A percentile compares a stretch with the other conserved stretches of the same genome.
Evolutionary conservation across 2,797 vertebrate genomes (phyloP).

Genomic region (Streptopelia turtur): DNA sequence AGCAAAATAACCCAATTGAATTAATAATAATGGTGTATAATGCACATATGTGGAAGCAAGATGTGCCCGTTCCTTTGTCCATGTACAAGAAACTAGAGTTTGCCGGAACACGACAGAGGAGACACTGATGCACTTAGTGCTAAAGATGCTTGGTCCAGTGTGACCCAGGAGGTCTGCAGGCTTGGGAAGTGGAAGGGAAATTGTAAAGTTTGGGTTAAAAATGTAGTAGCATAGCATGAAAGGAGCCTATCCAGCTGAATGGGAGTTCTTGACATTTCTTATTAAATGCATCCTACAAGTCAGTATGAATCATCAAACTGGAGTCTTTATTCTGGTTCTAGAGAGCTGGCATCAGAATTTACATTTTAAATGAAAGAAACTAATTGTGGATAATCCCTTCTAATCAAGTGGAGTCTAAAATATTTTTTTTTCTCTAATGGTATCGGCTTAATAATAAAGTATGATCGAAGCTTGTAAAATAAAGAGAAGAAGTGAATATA

Average conservation of each 20-base stretch:
- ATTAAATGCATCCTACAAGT: not conserved
- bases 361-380: slow-evolving; percentile 41
- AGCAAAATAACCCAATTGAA: not conserved
- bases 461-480: slow-evolving; percentile 11
- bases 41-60: not conserved
- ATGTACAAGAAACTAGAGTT: fast-evolving
- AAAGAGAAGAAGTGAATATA: slow-evolving; percentile 32
- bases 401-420: slow-evolving; percentile 22
- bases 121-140: not conserved
- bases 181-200: not conserved
- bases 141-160: not conserved
- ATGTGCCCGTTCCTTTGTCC: not conserved
- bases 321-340: slow-evolving; percentile 3
- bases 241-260: not conserved
- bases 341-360: slow-evolving; percentile 53
- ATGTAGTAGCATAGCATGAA: not conserved
- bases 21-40: not conserved
- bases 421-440: slow-evolving; percentile 1
- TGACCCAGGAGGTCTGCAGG: not conserved
- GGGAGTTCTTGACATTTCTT: not conserved
- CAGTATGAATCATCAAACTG: slow-evolving; percentile 27
- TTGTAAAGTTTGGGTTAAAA: not conserved
- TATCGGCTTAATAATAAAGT: slow-evolving; percentile 40
- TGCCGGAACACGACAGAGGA: fast-evolving
- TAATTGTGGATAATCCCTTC: not conserved